Percentiles rank a stretch among this genome's conserved stretches.
These are phyloP conservation scores for Pavo muticus DNA, from an alignment of 2,113 vertebrate species.

Conservation along the genomic window DNA sequence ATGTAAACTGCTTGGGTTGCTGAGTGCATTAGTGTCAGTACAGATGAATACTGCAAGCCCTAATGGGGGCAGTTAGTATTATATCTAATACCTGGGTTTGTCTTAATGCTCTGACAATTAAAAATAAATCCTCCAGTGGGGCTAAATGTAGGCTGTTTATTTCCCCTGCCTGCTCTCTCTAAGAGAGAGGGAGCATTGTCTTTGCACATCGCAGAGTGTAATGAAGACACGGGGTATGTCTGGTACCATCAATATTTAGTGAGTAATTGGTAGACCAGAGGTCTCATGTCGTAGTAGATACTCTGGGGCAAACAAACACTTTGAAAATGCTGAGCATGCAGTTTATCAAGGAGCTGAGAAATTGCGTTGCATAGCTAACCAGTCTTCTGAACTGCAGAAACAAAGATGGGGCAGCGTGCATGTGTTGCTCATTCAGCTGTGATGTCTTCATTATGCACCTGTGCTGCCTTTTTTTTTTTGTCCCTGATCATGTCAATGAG, in stretches of 20 bases:
- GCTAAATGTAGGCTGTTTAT: not conserved
- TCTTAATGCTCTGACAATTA: conserved; percentile 40
- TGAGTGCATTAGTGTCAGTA: not conserved
- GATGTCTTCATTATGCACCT: not conserved
- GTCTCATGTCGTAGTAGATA: not conserved
- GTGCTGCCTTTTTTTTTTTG: not conserved
- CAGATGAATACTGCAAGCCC: not conserved
- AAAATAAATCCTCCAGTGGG: conserved; percentile 2
- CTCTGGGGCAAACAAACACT: not conserved
- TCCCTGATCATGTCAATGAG: not conserved
- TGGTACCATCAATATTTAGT: not conserved
- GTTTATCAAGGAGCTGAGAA: not conserved
- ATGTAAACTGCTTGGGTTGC: conserved; percentile 36
- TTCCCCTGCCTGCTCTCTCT: not conserved
- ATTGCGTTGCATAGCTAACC: not conserved
- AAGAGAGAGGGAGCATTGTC: not conserved
- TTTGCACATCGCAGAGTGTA: not conserved
- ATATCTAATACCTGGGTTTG: conserved; percentile 18
- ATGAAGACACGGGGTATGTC: not conserved
- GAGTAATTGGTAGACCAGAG: not conserved
- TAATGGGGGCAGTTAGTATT: conserved; percentile 52
- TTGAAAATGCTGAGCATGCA: accelerated
- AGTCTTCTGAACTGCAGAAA: not conserved
- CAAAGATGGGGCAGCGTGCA: not conserved
- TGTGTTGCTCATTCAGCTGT: not conserved